phyloP scores from a whole-genome alignment of 1,140 invertebrate genomes.

The Globodera ellingtonae region DNA sequence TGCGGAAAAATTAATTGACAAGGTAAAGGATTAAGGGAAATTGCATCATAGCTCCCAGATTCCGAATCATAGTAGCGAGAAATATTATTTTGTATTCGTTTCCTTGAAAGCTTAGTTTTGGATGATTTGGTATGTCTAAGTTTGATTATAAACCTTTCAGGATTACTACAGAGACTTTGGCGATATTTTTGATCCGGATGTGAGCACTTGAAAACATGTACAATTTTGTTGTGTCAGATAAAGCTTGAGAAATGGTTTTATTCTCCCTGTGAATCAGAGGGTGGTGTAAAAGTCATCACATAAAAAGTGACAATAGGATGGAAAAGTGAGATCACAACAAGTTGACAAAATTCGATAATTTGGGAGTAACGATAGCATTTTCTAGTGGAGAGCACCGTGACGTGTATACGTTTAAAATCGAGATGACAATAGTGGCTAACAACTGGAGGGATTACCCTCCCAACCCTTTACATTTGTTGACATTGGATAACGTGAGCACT shows the following conservation, averaged over 20 bases:
- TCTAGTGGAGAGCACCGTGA: too few relatives aligned
- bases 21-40: background rate
- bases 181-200: conserved; percentile 27
- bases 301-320: too few relatives aligned
- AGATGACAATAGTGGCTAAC: background rate
- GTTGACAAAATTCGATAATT: too few relatives aligned
- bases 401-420: background rate
- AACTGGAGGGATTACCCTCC: too few relatives aligned
- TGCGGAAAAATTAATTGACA: conserved; percentile 20
- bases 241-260: background rate
- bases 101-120: too few relatives aligned
- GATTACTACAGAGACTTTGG: conserved; percentile 30
- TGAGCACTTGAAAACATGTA: background rate
- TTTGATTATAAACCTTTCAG: background rate
- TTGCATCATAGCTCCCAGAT: too few relatives aligned
- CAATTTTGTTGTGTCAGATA: too few relatives aligned
- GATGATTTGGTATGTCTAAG: too few relatives aligned
- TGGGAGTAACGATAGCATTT: background rate
- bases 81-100: too few relatives aligned
- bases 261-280: background rate
- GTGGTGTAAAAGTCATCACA: background rate
- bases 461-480: conserved; percentile 11
- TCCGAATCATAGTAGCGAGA: too few relatives aligned
- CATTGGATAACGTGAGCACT: conserved; percentile 10
- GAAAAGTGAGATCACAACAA: too few relatives aligned